Conservation (phyloP, 2,888 invertebrate species). For the Toxonevra muliebris region DNA sequence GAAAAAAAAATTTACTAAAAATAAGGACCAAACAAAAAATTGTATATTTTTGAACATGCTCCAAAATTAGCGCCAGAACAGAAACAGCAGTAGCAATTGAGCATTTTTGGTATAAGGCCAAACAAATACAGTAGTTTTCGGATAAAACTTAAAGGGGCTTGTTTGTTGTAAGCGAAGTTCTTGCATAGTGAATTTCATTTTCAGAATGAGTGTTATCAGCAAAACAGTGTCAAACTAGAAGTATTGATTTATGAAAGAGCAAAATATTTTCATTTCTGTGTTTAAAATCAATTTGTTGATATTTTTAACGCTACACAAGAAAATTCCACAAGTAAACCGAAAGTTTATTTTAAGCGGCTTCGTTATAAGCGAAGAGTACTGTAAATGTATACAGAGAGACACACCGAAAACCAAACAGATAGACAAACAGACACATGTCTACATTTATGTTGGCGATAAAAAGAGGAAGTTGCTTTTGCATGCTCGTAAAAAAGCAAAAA, state of each 20-base stretch:
- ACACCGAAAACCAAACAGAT: conserved; percentile 5
- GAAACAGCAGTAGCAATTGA: background rate
- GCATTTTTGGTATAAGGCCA: conserved; percentile 18
- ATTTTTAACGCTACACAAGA: no score
- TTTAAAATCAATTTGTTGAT: no score
- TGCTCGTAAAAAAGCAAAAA: conserved; percentile 42
- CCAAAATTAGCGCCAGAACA: background rate
- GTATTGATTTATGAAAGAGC: no score
- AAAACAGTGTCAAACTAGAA: no score
- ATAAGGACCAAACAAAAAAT: background rate
- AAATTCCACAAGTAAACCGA: no score
- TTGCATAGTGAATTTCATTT: no score
- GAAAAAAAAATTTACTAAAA: background rate
- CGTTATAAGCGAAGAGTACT: no score
- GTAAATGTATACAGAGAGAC: background rate
- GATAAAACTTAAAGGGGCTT: no score
- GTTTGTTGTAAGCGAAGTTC: no score
- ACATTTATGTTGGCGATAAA: conserved; percentile 52
- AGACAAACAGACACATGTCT: conserved; percentile 21
- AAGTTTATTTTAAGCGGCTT: no score
- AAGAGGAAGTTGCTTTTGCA: conserved; percentile 39
- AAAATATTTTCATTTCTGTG: no score
- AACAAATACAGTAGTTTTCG: background rate
- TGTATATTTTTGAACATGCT: background rate
- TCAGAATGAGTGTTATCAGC: no score